Base-by-base conservation (phyloP, 2,888 invertebrate species). In the Lasius platythorax region DNA sequence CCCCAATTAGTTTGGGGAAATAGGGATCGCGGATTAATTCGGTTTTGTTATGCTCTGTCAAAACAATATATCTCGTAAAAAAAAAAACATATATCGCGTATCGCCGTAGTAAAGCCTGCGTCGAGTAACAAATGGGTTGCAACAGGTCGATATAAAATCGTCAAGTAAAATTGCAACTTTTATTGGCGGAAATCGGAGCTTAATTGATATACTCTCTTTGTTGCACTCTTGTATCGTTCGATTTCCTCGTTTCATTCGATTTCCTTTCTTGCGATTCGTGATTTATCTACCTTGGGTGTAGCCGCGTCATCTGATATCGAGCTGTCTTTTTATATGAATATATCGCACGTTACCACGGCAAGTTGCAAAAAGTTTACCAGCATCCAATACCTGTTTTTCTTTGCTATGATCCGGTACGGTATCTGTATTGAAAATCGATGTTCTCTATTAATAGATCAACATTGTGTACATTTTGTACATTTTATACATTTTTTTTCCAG, bases 111-210 rank as follows among this genome's bases (percentile, higher is more conserved):
- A 33, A 64, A 9, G 15, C 8, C 15, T 66, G 23, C 15, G 12
- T 18, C 12, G 76, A 56, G 9, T 40, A 53, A 76, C 4, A 67
- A 53, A 76, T 50, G 12, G 28, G 28, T 28, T 53, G 67, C 53
- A 78, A 78, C 67, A 78, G 40, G 68, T 78, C 68, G 56, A 78
- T 67, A 76, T 67, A 40, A 37, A 37, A 15, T 40, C 6, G 28
- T n/a, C 37, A 53, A 78, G 40, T 67, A 67, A 66, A 66, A 66
- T 68, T 68, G n/a, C 53, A 68, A 53, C 18, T 67, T 68, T 68
- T 78, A 30, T 78, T 67, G 18, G 28, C 9, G 67, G 50, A 68
- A 67, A 50, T 37, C 40, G 67, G n/a, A 4, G 15, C 43, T 68
- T 68, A 78, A 78, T 68, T 53, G 28, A 78, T 56, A 30, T 28